Conservation (phyloP, 2,888 invertebrate genomes). For the Andrena fulva region DNA sequence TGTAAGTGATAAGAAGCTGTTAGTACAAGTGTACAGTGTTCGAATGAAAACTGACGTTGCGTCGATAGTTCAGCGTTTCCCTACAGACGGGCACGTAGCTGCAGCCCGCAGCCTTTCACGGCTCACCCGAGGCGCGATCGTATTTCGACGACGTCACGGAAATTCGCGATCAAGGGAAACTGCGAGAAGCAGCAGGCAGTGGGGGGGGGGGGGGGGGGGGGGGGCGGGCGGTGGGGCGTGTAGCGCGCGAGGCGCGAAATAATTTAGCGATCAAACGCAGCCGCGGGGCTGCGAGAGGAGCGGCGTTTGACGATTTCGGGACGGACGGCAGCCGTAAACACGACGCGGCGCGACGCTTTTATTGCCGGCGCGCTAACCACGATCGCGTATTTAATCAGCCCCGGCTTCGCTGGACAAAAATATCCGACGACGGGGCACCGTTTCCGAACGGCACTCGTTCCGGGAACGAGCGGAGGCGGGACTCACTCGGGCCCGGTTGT, state of each 20-base stretch:
- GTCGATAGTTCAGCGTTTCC: background rate
- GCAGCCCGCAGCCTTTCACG: background rate
- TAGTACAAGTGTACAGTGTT: no score
- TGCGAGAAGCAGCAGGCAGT: background rate
- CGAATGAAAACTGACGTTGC: background rate
- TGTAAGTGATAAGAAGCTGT: no score
- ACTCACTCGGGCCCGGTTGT: slow-evolving; percentile 33
- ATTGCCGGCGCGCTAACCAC: slow-evolving; percentile 60
- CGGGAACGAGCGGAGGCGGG: slow-evolving; percentile 31
- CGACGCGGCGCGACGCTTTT: slow-evolving; percentile 63
- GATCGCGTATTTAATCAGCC: slow-evolving; percentile 65
- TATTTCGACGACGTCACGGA: background rate
- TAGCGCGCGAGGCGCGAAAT: slow-evolving; percentile 28
- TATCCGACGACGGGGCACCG: slow-evolving; percentile 49
- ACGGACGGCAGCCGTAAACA: slow-evolving; percentile 60
- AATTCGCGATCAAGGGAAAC: background rate
- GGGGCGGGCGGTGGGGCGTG: background rate
- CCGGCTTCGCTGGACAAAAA: slow-evolving; percentile 62
- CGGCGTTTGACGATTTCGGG: slow-evolving; percentile 49
- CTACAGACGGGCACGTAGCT: background rate
- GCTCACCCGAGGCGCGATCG: background rate
- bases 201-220: background rate
- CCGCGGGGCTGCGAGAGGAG: slow-evolving; percentile 44
- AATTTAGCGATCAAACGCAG: slow-evolving; percentile 57
- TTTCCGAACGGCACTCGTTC: slow-evolving; percentile 44